Evolutionary conservation across 2,113 vertebrate genomes (phyloP), one percentile per base, ranked within the genome.

Genomic region (Phrynosoma platyrhinos): DNA sequence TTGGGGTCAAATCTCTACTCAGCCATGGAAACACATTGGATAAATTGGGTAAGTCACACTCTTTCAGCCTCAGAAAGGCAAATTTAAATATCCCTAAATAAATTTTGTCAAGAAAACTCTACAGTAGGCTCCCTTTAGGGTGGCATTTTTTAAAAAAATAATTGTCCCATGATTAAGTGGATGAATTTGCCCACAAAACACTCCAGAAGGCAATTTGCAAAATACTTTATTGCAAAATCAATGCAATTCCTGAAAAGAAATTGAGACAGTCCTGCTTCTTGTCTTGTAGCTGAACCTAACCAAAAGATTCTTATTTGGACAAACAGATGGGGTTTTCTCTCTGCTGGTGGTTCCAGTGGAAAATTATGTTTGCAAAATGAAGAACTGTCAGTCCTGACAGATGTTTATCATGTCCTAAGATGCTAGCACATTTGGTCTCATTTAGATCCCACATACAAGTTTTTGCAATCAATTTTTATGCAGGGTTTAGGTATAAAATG

Each of bases 321-420:
- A n/a, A 42, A 83, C 66, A 85, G 3, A 83, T 0, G n/a, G 68
- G n/a, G 5, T 32, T 83, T 13, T 76, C 6, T 83, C 68, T 52
- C 55, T 82, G 91, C 72, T 80, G 75, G 13, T 82, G 40, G 9
- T 8, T 85, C 85, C 1, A 0, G 4, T 75, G 58, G 16, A 75
- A 75, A 75, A 53, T 58, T 75, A 40, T 84, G 27, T 2, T 84
- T 23, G 86, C 3, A 89, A 86, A 87, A 30, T 42, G 86, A 81
- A 64, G 2, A 3, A 25, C 13, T 69, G 64, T n/a, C 53, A 4
- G 40, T 30, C 40, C 25, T 32, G 69, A 0, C 0, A 64, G n/a
- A 74, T 83, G n/a, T 74, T 82, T 42, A 82, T 58, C 25, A 16
- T 68, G 52, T 79, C 32, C 53, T 62, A 2, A 83, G 89, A 84